Evolutionary conservation across 2,113 vertebrate genomes (phyloP), one percentile per base, ranked within the genome.

Genomic region (Psilopsiagon aurifrons): DNA sequence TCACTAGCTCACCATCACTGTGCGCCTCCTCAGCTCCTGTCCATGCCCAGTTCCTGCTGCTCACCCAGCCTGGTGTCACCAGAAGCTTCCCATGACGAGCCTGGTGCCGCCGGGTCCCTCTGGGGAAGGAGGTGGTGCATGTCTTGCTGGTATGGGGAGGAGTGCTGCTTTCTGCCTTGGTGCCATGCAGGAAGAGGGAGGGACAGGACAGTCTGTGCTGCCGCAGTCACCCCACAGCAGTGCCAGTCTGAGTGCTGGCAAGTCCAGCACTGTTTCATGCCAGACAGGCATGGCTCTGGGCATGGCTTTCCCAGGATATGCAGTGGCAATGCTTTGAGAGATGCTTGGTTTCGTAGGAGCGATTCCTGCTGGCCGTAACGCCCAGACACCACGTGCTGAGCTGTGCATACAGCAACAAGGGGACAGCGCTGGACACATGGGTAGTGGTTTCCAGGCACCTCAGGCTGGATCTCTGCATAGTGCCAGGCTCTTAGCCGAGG

Each of bases 51-150:
- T 17, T 69, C 33, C 33, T 20, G 3, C 55, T n/a, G 81, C 60
- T 84, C 0, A 0, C 78, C 66, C 73, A 78, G 69, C 37, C 51
- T 2, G 5, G 10, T 81, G 77, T 59, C 81, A 55, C n/a, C 54
- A 86, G 84, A 54, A 86, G 54, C 33, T 31, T 92, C 64, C 22
- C 0, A 1, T 3, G 2, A 59, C 0, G 0, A 80, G 63, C 54
- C 17, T 0, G 1, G 37, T 2, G 5, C 66, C 27, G 33, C 49
- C 1, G 9, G 23, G 52, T 92, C 37, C 57, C 70, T 73, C 70
- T 83, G 88, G 37, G 74, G 57, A 88, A 86, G 83, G 76, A 92
- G 59, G 54, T 57, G 71, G 41, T 0, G 0, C 0, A 0, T 57
- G 63, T 55, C 68, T 44, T 69, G 67, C 27, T 10, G 4, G 31